Evolutionary conservation across 2,797 vertebrate genomes (phyloP), one percentile per base, ranked within the genome.

Genomic region (Dipus sagitta): DNA sequence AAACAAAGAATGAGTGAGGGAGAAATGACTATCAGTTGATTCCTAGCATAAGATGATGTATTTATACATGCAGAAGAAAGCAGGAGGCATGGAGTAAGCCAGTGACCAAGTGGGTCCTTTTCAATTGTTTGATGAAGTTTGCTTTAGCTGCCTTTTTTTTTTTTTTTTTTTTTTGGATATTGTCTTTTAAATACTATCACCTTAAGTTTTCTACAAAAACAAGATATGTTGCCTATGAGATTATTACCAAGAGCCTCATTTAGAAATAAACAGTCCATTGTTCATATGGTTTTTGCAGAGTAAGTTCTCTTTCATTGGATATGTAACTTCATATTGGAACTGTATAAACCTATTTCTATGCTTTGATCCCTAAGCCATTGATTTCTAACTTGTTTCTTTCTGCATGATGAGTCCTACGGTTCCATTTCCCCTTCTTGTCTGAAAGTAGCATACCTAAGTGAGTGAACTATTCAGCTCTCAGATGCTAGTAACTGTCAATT

Each of bases 211-310:
- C 76, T 92, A 62, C 34, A 94, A 78, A 96, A 96, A 83, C 84
- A 93, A 92, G 72, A 95, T 78, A 34, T 62, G 34, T 71, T 96
- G 95, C 91, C 95, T 93, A 92, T 62, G 62, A 96, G 92, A 94
- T 95, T 92, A 97, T 92, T 92, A 93, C 77, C 87, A 58, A 30
- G 86, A 94, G 90, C 30, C 38, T 86, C 95, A 88, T 96, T 96
- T 78, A 82, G 87, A 96, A 97, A 96, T 92, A 94, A 95, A 91
- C 77, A 96, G 90, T 89, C 92, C 86, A 47, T 95, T 89, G 68
- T 71, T 81, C 92, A 85, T 30, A 92, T 34, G 5, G 74, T 71
- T 71, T 95, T 87, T 96, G 92, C 60, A 93, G 95, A 96, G 75
- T 12, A 90, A 87, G 90, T 68, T 72, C 78, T 90, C 17, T 94